Base-by-base conservation (phyloP, 2,888 invertebrate genomes). In the Parnassius smintheus region DNA sequence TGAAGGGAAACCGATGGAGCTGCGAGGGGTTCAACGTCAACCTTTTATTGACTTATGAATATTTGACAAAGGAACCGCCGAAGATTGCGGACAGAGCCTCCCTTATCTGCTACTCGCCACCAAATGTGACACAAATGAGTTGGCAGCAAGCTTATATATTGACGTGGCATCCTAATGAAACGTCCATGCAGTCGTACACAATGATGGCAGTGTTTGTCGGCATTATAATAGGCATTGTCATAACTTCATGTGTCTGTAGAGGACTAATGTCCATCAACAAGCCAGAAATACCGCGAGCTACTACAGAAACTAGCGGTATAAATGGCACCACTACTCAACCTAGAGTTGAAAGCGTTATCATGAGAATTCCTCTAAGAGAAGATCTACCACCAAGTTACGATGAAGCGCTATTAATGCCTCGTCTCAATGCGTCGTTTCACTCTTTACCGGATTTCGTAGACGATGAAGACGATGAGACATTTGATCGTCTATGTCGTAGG, bases 1-100 rank as follows among this genome's bases (percentile, higher is more conserved):
- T 96, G 70, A 93, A 93, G 49, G 95, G 96, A 70, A 96, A 96
- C 86, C 94, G 95, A 1, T 96, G 96, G 96, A 92, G 93, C 68
- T 96, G 96, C 75, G 94, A 95, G 64, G 96, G 96, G 68, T 86
- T 91, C 49, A 89, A 91, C 61, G 74, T 83, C 0, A 91, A 93
- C 55, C 91, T 96, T 56, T 83, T 93, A 49, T 81, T 92, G 1
- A 93, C 94, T 53, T 95, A 93, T 68, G 91, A 93, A 48, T 95
- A 87, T 81, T 76, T 96, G 53, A 93, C 92, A 0, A 86, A 88
- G 42, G 87, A 90, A 8, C 93, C 94, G 1, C 73, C 91, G 0
- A 94, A 92, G 71, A 88, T 91, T 2, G 75, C 72, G 11, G 87
- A 88, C 50, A 77, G 66, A 10, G 80, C 80, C 9, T 85, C 92